Evolutionary conservation across 2,113 vertebrate genomes (phyloP), one percentile per base, ranked within the genome.

Genomic region (Rhombomys opimus): DNA sequence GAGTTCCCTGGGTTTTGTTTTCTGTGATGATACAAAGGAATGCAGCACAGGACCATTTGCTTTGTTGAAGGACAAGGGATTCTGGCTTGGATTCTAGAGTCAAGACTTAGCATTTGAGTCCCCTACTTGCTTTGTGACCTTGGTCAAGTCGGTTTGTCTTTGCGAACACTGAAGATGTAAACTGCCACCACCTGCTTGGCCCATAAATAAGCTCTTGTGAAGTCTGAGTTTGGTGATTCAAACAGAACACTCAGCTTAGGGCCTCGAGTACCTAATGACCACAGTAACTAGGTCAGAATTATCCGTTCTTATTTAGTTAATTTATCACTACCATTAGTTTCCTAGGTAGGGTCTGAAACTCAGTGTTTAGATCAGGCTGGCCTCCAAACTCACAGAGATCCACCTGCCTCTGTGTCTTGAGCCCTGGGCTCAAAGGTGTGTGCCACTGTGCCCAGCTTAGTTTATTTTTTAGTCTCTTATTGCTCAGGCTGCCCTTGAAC

Each of bases 151-250:
- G 35, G 38, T 84, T 95, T 32, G 57, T 35, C 27, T 78, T 92
- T 95, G 54, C 73, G 91, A 90, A 81, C 22, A n/a, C 88, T 11
- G 89, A 95, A 88, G 85, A 73, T 50, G 14, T 90, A 41, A 52
- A 86, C 22, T 59, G 59, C 18, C 27, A 54, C 80, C 50, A 84
- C 6, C 25, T 88, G 63, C 15, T 73, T 85, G 86, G 63, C 14
- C 20, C 61, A 61, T 61, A 68, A 85, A 61, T 61, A 68, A 85
- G 9, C 65, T 93, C 12, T 72, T 88, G 18, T 82, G 38, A 95
- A 81, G 77, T 94, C 91, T 91, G 86, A 87, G 23, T 93, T 94
- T n/a, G 46, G 23, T 61, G 70, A 92, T 50, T 35, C 54, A 88
- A 67, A 95, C n/a, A 96, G 93, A 17, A 38, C 80, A 84, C 32